These are phyloP conservation scores for Lagorchestes hirsutus DNA, from an alignment of 2,797 vertebrate genomes.

Conservation along the genomic window DNA sequence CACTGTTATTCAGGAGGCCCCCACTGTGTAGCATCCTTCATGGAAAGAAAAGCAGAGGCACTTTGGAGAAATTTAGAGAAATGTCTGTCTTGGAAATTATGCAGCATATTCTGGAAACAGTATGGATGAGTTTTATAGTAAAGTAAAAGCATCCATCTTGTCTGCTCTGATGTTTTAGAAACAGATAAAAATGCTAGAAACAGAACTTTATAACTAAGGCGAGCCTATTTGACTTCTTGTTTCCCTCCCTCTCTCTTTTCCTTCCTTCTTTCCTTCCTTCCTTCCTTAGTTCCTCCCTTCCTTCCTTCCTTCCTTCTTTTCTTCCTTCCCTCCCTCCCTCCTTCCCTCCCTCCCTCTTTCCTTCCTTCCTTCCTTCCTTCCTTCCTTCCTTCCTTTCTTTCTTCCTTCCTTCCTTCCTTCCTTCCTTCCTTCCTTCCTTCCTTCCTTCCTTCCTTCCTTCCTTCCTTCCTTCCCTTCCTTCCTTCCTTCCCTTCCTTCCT, in stretches of 20 bases:
- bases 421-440: background rate
- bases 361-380: too few species aligned
- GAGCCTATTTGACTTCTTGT: background rate
- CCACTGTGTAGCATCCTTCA: background rate
- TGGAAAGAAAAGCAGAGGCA: background rate
- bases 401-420: too few species aligned
- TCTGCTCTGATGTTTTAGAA: background rate
- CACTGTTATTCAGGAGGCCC: background rate
- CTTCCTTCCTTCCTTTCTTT: too few species aligned
- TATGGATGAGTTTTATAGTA: background rate
- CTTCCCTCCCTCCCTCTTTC: background rate
- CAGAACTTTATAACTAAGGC: background rate
- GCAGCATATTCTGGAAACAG: background rate
- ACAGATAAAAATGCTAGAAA: background rate
- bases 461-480: background rate
- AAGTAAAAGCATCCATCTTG: background rate
- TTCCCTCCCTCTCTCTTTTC: background rate
- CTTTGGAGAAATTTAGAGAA: background rate
- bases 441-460: background rate
- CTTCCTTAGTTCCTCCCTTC: too few species aligned
- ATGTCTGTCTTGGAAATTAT: background rate
- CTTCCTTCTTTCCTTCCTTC: fast-evolving
- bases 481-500: background rate
- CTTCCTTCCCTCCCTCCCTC: too few species aligned
- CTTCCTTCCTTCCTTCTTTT: background rate